These are phyloP conservation scores for Furnarius figulus DNA, from an alignment of 2,113 vertebrate species.

Conservation along the genomic window DNA sequence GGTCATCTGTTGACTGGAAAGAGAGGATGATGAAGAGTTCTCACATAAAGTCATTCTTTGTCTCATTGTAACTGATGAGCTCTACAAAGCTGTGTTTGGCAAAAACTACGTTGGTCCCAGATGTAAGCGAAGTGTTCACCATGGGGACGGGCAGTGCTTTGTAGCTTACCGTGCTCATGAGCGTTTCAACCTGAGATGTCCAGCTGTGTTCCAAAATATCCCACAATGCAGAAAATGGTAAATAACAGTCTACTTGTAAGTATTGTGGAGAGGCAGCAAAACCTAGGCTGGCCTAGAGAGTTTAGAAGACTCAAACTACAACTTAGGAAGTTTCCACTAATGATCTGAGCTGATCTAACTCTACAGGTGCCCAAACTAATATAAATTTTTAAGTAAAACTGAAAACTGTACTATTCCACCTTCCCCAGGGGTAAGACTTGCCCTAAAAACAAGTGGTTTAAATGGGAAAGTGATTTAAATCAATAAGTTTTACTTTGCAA, in stretches of 20 bases:
- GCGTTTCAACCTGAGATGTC: not conserved
- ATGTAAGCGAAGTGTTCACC: not conserved
- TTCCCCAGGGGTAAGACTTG: not conserved
- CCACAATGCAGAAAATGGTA: not conserved
- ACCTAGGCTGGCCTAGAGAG: not conserved
- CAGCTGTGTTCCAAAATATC: not conserved
- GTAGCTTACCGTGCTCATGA: not conserved
- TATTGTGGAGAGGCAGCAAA: not conserved
- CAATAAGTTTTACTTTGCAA: not conserved
- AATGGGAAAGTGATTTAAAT: not conserved
- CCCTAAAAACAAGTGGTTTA: not conserved
- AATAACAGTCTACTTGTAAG: not conserved
- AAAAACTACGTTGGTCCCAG: not conserved
- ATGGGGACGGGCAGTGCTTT: not conserved
- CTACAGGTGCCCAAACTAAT: not conserved
- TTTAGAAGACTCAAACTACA: not conserved
- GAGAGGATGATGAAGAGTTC: not conserved
- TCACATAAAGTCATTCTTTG: not conserved
- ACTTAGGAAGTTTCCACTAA: not conserved
- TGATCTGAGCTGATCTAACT: not conserved
- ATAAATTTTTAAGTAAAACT: not conserved
- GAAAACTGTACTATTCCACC: not conserved
- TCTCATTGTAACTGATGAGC: not conserved
- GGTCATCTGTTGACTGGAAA: not conserved
- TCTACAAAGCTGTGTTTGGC: not conserved